phyloP scores from a whole-genome alignment of 2,888 invertebrate genomes.

The Oscheius sp. region DNA sequence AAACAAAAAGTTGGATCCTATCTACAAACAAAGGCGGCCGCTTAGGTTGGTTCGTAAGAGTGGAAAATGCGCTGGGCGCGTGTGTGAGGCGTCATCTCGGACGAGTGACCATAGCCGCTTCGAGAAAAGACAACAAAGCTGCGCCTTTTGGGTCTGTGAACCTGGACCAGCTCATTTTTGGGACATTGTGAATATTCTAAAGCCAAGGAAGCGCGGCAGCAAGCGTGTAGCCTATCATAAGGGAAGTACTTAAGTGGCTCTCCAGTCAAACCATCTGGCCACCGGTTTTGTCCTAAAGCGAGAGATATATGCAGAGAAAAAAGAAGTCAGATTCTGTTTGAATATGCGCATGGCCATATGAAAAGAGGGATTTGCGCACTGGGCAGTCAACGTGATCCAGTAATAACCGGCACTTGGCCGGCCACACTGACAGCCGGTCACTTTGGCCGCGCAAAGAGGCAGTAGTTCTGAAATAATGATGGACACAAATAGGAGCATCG shows the following conservation, averaged over 20 bases:
- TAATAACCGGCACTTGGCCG: slow-evolving; percentile 25
- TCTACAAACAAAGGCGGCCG: slow-evolving; percentile 18
- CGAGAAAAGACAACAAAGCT: slow-evolving; percentile 35
- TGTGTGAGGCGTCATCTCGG: slow-evolving; percentile 37
- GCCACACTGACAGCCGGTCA: slow-evolving; percentile 20
- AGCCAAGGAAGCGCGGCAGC: background rate
- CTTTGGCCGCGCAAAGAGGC: background rate
- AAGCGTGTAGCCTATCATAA: background rate
- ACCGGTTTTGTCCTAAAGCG: background rate
- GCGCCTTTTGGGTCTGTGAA: slow-evolving; percentile 22
- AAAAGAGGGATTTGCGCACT: slow-evolving; percentile 12
- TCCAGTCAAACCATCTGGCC: background rate
- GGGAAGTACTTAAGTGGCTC: slow-evolving; percentile 21
- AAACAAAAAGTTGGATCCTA: background rate
- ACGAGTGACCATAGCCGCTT: slow-evolving; percentile 33
- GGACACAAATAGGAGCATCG: background rate
- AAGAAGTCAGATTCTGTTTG: background rate
- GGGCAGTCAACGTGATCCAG: slow-evolving; percentile 21
- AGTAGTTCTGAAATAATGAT: background rate
- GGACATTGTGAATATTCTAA: background rate
- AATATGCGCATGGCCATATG: background rate
- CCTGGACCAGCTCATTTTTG: slow-evolving; percentile 29
- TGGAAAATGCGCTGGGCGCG: slow-evolving; percentile 32
- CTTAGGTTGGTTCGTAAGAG: slow-evolving; percentile 33
- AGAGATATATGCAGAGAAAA: slow-evolving; percentile 13